These are phyloP conservation scores for Microvelia longipes DNA, from an alignment of 1,140 invertebrate genomes.

Conservation along the genomic window DNA sequence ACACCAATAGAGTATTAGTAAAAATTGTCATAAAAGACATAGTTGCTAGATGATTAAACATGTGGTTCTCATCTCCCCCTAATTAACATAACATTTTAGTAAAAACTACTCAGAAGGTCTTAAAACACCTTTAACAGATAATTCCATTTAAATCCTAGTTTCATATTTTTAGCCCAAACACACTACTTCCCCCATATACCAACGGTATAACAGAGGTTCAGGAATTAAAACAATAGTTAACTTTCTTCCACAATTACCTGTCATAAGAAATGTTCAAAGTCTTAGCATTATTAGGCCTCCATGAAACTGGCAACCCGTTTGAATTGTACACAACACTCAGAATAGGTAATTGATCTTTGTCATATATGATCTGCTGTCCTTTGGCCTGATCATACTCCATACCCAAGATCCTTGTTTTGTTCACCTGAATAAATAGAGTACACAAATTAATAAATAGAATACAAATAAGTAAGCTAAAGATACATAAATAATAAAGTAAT, in stretches of 20 bases:
- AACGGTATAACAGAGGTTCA: no score
- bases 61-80: no score
- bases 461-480: background rate
- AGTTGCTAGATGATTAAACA: no score
- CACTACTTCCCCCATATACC: no score
- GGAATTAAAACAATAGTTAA: no score
- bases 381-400: constrained; percentile 81
- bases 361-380: constrained; percentile 75
- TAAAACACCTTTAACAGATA: no score
- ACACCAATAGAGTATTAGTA: no score
- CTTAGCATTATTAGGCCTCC: constrained; percentile 52
- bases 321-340: constrained; percentile 74
- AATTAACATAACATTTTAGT: no score
- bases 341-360: constrained; percentile 61
- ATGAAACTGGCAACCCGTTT: constrained; percentile 64
- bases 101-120: no score
- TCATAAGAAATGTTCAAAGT: constrained; percentile 82
- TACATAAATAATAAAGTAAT: background rate
- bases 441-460: background rate
- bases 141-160: no score
- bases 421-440: constrained; percentile 38
- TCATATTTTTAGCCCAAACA: no score
- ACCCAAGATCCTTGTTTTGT: constrained; percentile 62
- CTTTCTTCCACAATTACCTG: constrained; percentile 35
- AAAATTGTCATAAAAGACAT: no score